These are phyloP conservation scores for Falco columbarius DNA, from an alignment of 2,797 vertebrate genomes.

Conservation along the genomic window DNA sequence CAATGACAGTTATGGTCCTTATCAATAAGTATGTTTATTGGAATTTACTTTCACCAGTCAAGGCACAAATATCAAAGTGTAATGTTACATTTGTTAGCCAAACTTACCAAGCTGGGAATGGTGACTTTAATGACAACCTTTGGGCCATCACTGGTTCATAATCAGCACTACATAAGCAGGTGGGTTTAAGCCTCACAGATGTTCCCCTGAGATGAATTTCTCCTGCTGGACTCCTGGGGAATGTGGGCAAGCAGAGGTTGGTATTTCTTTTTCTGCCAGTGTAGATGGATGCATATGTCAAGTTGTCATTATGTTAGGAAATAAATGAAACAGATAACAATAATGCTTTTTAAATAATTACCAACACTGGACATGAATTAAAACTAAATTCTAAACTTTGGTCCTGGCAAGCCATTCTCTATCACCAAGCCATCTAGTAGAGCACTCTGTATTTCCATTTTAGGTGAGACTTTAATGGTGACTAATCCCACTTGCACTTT, in stretches of 20 bases:
- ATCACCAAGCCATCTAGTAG: not conserved
- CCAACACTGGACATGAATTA: not conserved
- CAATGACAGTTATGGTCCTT: not conserved
- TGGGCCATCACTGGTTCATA: not conserved
- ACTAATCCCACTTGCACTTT: not conserved
- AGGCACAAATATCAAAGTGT: not conserved
- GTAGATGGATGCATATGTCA: not conserved
- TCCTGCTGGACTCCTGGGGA: not conserved
- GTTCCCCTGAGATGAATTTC: not conserved
- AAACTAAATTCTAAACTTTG: not conserved
- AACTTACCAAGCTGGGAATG: not conserved
- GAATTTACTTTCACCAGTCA: not conserved
- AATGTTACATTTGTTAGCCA: accelerated
- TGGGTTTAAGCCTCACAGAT: not conserved
- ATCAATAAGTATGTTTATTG: not conserved
- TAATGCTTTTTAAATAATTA: not conserved
- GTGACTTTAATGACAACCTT: not conserved
- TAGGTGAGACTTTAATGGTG: not conserved
- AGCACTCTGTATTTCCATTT: not conserved
- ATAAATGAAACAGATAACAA: not conserved
- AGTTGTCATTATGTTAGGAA: not conserved
- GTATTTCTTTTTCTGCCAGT: not conserved
- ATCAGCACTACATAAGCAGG: not conserved
- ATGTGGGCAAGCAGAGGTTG: not conserved
- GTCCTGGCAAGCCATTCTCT: not conserved